Conservation (phyloP, 30 jellyfish, hydroid and myxozoan species). For the Nemopilema nomurai region DNA sequence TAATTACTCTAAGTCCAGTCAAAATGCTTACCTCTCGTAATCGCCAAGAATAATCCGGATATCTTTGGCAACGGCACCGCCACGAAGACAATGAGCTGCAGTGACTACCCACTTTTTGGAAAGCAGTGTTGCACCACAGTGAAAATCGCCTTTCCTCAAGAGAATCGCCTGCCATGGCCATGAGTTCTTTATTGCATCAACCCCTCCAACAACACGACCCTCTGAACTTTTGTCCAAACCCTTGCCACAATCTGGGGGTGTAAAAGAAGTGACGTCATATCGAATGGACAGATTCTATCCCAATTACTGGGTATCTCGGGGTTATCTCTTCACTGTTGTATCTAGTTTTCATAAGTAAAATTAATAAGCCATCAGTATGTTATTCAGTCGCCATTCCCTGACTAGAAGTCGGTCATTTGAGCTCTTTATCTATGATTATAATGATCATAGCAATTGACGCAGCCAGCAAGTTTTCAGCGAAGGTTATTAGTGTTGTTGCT, state of each 20-base stretch:
- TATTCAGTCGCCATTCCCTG: no score
- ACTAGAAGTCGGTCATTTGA: no score
- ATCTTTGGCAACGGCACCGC: not conserved
- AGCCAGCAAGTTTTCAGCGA: no score
- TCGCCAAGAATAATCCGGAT: slow-evolving; percentile 64
- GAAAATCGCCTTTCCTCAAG: slow-evolving; percentile 1
- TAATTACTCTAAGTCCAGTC: not conserved
- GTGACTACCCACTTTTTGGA: slow-evolving; percentile 61
- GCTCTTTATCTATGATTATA: no score
- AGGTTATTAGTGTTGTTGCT: no score
- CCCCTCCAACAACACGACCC: slow-evolving; percentile 81
- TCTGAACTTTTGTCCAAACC: slow-evolving; percentile 13
- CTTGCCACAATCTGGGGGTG: slow-evolving; percentile 25
- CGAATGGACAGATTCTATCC: no score
- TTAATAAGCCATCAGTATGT: no score
- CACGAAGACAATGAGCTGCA: slow-evolving; percentile 69
- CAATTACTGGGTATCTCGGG: no score
- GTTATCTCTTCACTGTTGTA: no score
- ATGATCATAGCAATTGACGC: no score
- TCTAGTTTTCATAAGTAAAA: no score
- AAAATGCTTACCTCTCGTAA: slow-evolving; percentile 47
- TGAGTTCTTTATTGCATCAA: slow-evolving; percentile 38
- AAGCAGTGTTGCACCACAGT: slow-evolving; percentile 77
- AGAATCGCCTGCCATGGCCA: slow-evolving; percentile 88
- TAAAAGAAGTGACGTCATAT: not conserved